Base-by-base conservation (phyloP, 2,113 vertebrate genomes). In the Acrocephalus kingi region DNA sequence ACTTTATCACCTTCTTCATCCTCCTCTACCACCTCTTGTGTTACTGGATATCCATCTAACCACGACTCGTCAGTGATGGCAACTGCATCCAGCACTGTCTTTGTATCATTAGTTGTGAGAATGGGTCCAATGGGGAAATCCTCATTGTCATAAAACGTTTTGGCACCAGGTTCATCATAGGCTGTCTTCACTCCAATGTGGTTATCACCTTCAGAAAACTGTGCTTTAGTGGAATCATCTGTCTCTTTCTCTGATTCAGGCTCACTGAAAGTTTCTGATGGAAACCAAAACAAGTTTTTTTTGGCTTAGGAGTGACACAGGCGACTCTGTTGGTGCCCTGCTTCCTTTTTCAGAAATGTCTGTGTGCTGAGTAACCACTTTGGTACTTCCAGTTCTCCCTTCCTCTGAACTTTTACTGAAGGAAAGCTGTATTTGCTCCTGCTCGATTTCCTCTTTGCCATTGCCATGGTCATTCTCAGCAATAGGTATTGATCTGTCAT, bases 201-300 rank as follows among this genome's bases (percentile, higher is more conserved):
- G 66, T 98, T 97, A 68, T 98, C 91, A 19, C 97, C 96, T 35
- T 97, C 94, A 52, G 95, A 86, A 94, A 98, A 79, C 25, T 81
- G 96, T 11, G 91, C 95, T 79, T 97, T 98, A 27, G 72, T 95
- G 24, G 93, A 92, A 43, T 96, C 93, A 2, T 96, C 96, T 56
- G 58, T 64, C 28, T 93, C 95, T 87, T 97, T 97, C 48, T 96
- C 96, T 48, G 97, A 90, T 45, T 96, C 91, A 3, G 97, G 93
- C 39, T 98, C 97, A 59, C 98, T 97, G 85, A 99, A 98, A 55
- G 97, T 95, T 94, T 99, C 98, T 15, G 98, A 98, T 10, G 99
- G 98, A 90, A 99, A 98, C 99, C 99, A 99, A 96, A 99, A 98
- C 54, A 98, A 96, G 84, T 99, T 98, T 93, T 93, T 99, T 99